Conservation (phyloP, 2,888 invertebrate species). For the Microplitis manilae region DNA sequence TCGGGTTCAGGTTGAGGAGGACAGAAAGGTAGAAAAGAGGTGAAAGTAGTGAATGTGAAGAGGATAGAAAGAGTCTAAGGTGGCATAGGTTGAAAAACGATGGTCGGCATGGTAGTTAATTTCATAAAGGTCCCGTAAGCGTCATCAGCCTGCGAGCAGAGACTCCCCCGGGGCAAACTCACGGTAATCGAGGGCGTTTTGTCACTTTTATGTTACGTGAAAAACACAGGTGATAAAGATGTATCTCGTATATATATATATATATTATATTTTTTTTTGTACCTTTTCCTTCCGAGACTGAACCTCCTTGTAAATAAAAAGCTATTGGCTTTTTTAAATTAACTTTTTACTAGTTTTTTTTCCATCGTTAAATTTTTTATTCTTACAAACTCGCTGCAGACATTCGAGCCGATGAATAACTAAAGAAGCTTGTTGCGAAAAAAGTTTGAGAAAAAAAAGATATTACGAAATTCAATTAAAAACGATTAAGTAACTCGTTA, state of each 20-base stretch:
- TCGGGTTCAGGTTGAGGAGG: neutral
- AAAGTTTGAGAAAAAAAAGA: slow-evolving; percentile 26
- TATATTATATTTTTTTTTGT: too few species aligned
- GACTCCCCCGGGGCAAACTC: slow-evolving; percentile 57
- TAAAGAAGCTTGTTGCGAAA: neutral
- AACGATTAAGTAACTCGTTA: slow-evolving; percentile 45
- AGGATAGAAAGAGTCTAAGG: neutral
- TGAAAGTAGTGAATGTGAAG: neutral
- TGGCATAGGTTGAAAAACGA: slow-evolving; percentile 54
- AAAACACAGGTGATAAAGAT: slow-evolving; percentile 45
- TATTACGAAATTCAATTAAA: slow-evolving; percentile 54
- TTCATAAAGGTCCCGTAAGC: slow-evolving; percentile 62
- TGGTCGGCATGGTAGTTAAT: slow-evolving; percentile 59
- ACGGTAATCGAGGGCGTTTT: slow-evolving; percentile 63
- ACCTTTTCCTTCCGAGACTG: too few species aligned
- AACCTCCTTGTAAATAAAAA: neutral
- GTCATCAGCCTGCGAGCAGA: slow-evolving; percentile 58
- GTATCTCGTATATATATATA: neutral
- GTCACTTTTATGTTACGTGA: slow-evolving; percentile 59
- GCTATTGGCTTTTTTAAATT: too few species aligned
- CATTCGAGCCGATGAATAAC: slow-evolving; percentile 5
- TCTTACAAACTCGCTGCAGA: neutral
- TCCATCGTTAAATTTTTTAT: neutral
- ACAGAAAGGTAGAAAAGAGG: slow-evolving; percentile 13
- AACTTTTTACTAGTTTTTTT: neutral